These are phyloP conservation scores for Philopotamus ludificatus DNA, from an alignment of 1,140 invertebrate species.

Conservation along the genomic window DNA sequence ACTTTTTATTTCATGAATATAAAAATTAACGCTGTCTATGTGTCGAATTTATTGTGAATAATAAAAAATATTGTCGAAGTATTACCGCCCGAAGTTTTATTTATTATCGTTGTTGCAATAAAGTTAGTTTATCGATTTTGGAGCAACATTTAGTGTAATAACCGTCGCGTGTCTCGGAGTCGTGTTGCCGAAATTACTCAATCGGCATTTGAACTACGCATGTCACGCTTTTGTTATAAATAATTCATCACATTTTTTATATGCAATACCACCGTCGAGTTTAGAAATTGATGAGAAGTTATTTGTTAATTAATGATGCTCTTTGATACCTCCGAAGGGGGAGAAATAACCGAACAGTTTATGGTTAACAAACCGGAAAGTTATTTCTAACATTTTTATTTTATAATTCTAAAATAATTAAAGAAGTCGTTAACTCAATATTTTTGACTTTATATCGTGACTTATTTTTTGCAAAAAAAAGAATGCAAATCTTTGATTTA, in stretches of 20 bases:
- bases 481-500: too few species aligned
- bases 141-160: neutral
- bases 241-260: constrained; percentile 12
- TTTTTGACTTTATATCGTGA: too few species aligned
- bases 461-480: too few species aligned
- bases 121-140: neutral
- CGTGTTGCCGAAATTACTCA: constrained; percentile 26
- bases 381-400: too few species aligned
- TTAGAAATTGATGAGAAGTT: constrained; percentile 21
- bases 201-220: constrained; percentile 25
- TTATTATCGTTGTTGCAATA: neutral
- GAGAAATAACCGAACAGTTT: too few species aligned
- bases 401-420: too few species aligned
- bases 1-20: too few species aligned
- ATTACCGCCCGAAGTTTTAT: constrained; percentile 2
- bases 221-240: neutral
- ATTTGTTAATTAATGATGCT: constrained; percentile 23
- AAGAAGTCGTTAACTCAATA: too few species aligned
- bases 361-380: too few species aligned
- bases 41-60: constrained; percentile 28
- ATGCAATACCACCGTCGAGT: neutral
- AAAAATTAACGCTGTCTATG: constrained; percentile 22
- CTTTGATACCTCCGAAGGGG: neutral
- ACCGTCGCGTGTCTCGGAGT: constrained; percentile 16
- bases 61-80: constrained; percentile 29